Evolutionary conservation across 2,888 invertebrate genomes (phyloP).

Genomic region (Metallyticus violacea): DNA sequence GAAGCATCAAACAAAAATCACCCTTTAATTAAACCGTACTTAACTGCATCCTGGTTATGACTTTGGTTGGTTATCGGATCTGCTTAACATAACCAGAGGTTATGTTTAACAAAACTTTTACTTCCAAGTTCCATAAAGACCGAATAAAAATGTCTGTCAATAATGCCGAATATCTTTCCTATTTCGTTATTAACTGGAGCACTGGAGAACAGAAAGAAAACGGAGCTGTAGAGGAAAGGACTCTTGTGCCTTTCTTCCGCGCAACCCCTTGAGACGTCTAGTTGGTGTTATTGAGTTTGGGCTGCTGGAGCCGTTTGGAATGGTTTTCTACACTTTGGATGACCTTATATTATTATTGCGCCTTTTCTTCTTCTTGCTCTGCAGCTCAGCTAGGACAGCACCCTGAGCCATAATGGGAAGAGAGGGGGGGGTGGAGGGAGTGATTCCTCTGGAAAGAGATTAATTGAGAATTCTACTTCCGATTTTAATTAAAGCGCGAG

Average conservation of each 20-base stretch:
- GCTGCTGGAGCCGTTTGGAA: constrained; percentile 1
- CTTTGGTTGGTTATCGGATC: no score
- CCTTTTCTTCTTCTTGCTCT: background rate
- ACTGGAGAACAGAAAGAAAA: no score
- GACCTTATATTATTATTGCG: constrained; percentile 14
- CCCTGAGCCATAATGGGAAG: background rate
- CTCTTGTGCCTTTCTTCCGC: background rate
- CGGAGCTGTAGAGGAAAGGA: background rate
- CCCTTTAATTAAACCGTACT: no score
- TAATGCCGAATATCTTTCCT: no score
- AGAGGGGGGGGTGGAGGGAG: background rate
- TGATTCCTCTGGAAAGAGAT: background rate
- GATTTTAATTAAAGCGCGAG: background rate
- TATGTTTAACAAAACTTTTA: no score
- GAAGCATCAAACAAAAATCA: no score
- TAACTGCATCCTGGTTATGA: no score
- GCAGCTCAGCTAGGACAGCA: background rate
- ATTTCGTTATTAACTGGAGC: no score
- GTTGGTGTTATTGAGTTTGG: constrained; percentile 10
- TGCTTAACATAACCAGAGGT: no score
- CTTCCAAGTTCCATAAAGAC: no score
- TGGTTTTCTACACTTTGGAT: constrained; percentile 16
- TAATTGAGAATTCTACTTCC: background rate
- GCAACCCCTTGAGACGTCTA: background rate
- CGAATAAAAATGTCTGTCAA: no score